These are phyloP conservation scores for Zapus hudsonius DNA, from an alignment of 2,113 vertebrate genomes.

Conservation along the genomic window DNA sequence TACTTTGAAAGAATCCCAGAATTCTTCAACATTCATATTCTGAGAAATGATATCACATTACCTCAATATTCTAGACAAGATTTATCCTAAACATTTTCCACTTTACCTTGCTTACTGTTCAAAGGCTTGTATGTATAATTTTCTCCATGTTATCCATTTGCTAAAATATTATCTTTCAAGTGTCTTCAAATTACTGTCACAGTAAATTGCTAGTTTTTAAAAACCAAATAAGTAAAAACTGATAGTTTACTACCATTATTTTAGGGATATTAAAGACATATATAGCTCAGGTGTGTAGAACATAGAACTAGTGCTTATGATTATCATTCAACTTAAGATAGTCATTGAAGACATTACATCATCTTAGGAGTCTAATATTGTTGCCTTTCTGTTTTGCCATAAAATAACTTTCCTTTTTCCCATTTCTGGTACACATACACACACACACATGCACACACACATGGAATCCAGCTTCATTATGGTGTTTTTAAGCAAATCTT, in stretches of 20 bases:
- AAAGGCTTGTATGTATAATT: conserved; percentile 42
- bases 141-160: conserved; percentile 27
- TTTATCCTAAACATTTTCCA: conserved; percentile 14
- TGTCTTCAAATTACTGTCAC: conserved; percentile 59
- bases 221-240: conserved; percentile 51
- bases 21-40: not conserved
- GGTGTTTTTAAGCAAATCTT: too few species aligned
- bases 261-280: conserved; percentile 64
- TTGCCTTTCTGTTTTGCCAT: conserved; percentile 81
- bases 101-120: conserved; percentile 9
- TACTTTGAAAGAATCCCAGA: conserved; percentile 44
- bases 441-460: too few species aligned
- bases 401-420: conserved; percentile 23
- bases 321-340: conserved; percentile 66
- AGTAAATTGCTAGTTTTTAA: conserved; percentile 61
- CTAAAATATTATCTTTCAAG: conserved; percentile 48
- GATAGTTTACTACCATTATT: conserved; percentile 40
- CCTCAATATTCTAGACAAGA: conserved; percentile 43
- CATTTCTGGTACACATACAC: too few species aligned
- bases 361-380: conserved; percentile 77
- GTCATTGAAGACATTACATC: conserved; percentile 72
- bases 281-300: conserved; percentile 68
- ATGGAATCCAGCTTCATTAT: too few species aligned
- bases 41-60: conserved; percentile 7
- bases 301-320: conserved; percentile 63